A percentile compares a stretch with the other conserved stretches of the same genome.
Evolutionary conservation across 2,797 vertebrate genomes (phyloP).

Genomic region (Helostoma temminkii): DNA sequence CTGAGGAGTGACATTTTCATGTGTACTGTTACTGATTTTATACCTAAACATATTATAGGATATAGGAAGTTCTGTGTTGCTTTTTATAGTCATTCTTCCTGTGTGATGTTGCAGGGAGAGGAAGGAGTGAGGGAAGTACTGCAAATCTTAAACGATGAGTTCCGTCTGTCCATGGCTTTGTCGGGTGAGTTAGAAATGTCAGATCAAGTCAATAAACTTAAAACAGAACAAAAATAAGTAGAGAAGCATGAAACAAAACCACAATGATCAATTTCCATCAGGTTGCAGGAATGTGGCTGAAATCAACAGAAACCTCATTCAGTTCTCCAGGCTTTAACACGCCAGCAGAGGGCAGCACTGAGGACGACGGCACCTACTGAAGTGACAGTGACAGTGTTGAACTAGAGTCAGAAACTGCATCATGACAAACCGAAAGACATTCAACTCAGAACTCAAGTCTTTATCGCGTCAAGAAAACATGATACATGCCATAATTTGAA

Average conservation of each 20-base stretch:
- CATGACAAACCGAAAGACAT: slow-evolving; percentile 6
- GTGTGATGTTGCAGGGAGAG: slow-evolving; percentile 86
- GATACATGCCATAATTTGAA: slow-evolving; percentile 6
- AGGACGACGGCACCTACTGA: neutral
- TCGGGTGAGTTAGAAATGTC: slow-evolving; percentile 83
- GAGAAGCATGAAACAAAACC: neutral
- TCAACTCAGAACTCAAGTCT: slow-evolving; percentile 16
- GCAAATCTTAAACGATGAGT: slow-evolving; percentile 93
- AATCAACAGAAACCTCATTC: slow-evolving; percentile 91
- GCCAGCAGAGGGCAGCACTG: slow-evolving; percentile 58
- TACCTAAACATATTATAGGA: no score
- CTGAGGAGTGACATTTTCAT: no score
- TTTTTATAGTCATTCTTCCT: neutral
- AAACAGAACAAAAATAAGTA: neutral
- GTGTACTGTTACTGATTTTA: no score
- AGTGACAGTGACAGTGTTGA: slow-evolving; percentile 5
- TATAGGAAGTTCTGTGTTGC: no score
- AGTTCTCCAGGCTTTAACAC: slow-evolving; percentile 87
- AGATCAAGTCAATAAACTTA: neutral
- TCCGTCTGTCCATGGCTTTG: slow-evolving; percentile 91
- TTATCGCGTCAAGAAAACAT: neutral
- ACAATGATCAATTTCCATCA: slow-evolving; percentile 53
- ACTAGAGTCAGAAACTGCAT: slow-evolving; percentile 3
- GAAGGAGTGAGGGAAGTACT: slow-evolving; percentile 90
- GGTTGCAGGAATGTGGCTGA: slow-evolving; percentile 91